Evolutionary conservation across 2,113 vertebrate genomes (phyloP).

Genomic region (Phalacrocorax pelagicus): DNA sequence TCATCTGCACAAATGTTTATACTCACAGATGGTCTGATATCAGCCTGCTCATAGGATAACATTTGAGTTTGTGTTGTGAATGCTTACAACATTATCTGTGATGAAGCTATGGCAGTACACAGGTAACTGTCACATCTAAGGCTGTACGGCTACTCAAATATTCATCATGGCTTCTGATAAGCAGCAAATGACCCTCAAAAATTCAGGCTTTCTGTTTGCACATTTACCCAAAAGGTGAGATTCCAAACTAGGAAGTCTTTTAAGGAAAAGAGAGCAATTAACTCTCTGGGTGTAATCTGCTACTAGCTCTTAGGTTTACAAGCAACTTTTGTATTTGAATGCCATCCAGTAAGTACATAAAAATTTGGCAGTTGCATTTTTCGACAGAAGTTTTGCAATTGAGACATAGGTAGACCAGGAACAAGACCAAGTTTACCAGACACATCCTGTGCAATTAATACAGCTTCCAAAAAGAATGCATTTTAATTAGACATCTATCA

Average conservation of each 20-base stretch:
- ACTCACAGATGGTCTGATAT: constrained; percentile 24
- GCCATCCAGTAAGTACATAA: background rate
- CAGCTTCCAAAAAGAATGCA: background rate
- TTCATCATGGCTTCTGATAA: constrained; percentile 10
- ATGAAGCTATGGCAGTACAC: background rate
- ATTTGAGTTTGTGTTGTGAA: background rate
- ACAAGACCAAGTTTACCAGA: background rate
- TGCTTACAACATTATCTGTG: constrained; percentile 31
- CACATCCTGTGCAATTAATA: background rate
- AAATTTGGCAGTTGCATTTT: background rate
- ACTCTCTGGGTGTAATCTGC: background rate
- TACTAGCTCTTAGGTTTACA: background rate
- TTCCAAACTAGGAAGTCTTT: background rate
- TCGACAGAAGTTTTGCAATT: background rate
- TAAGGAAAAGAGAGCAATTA: background rate
- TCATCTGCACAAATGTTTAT: constrained; percentile 36
- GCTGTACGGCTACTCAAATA: constrained; percentile 1
- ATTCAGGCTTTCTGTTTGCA: background rate
- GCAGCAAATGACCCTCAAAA: background rate
- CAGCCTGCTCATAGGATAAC: background rate
- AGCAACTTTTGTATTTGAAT: background rate
- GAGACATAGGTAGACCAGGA: background rate
- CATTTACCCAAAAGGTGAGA: background rate
- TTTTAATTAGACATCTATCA: background rate
- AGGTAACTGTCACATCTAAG: constrained; percentile 30